Base-by-base conservation (phyloP, 2,113 vertebrate genomes). In the Machaerirhynchus nigripectus region DNA sequence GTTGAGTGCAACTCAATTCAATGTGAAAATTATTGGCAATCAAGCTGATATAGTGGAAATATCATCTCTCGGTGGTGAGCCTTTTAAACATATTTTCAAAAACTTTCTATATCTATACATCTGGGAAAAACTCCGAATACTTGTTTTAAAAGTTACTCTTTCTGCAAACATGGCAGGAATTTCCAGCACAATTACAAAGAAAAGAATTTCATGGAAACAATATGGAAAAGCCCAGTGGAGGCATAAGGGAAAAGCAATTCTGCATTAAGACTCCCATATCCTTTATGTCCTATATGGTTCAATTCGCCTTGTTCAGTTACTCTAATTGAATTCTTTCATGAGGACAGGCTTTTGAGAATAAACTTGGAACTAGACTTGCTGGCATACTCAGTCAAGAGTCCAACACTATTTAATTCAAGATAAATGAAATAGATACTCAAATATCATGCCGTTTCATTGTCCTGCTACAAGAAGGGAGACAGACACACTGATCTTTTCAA, bases 351-450 rank as follows among this genome's bases (percentile, higher is more conserved):
- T 77, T 81, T 67, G 68, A 92, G 59, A 96, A 86, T n/a, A 91
- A 92, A 91, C 69, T 64, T 87, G 87, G 76, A 95, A 87, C 3
- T 31, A 84, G 69, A 89, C 52, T 92, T 81, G 61, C 40, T 94
- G 76, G 40, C 5, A 10, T 65, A 77, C 67, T 94, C 76, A 84
- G 68, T 84, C 75, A 77, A 74, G 39, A 86, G 30, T 87, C 76
- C 71, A 95, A 37, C 44, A 11, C 60, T 70, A 81, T 82, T 78
- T 91, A 87, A 92, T 1, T 60, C 65, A 89, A 87, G 76, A 92
- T 52, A 95, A 92, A 91, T 75, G 27, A 87, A 93, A 88, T 7
- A 90, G 79, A 94, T 92, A 89, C 61, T 91, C 65, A 92, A 82
- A 70, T 76, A 75, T 52, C 42, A 86, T 0, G 7, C 33, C 77